Evolutionary conservation across 2,888 invertebrate genomes (phyloP).

Genomic region (Tiphia femorata): DNA sequence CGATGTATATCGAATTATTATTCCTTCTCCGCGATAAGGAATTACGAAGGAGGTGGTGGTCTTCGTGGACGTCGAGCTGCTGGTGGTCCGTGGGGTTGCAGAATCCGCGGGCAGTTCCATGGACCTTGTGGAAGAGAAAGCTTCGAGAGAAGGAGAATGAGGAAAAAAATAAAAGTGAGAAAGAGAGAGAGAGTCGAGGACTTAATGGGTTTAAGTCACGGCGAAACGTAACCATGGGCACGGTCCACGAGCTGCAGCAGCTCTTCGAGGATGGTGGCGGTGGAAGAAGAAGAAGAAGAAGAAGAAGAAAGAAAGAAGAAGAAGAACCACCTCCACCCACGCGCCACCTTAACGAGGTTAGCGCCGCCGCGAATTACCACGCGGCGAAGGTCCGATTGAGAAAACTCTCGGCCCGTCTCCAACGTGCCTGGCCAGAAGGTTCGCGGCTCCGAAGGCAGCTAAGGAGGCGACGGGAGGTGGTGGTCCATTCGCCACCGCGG

Average conservation of each 20-base stretch:
- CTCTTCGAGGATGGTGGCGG: conserved; percentile 23
- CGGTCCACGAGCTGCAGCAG: conserved; percentile 6
- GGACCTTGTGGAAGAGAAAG: conserved; percentile 2
- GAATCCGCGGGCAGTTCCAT: neutral
- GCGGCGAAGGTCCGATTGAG: conserved; percentile 65
- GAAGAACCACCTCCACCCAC: too few relatives aligned
- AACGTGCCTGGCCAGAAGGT: conserved; percentile 13
- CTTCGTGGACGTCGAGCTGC: too few relatives aligned
- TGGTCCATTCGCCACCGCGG: conserved; percentile 3
- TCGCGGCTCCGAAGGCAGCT: neutral
- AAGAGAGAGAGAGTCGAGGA: neutral
- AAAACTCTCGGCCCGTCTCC: conserved; percentile 51
- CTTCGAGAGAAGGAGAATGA: neutral
- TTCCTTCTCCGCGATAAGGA: neutral
- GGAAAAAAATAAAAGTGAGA: neutral
- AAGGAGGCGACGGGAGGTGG: neutral
- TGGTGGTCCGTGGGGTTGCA: too few relatives aligned
- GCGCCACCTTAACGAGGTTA: conserved; percentile 60
- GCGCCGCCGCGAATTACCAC: conserved; percentile 62
- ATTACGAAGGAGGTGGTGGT: neutral
- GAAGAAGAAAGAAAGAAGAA: too few relatives aligned
- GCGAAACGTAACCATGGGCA: conserved; percentile 16
- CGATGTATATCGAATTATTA: neutral
- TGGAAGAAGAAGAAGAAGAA: neutral
- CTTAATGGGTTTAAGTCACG: conserved; percentile 29